Percentiles rank a stretch among this genome's conserved stretches.
phyloP scores from a whole-genome alignment of 2,113 vertebrate genomes.

The Chloropsis cyanopogon region DNA sequence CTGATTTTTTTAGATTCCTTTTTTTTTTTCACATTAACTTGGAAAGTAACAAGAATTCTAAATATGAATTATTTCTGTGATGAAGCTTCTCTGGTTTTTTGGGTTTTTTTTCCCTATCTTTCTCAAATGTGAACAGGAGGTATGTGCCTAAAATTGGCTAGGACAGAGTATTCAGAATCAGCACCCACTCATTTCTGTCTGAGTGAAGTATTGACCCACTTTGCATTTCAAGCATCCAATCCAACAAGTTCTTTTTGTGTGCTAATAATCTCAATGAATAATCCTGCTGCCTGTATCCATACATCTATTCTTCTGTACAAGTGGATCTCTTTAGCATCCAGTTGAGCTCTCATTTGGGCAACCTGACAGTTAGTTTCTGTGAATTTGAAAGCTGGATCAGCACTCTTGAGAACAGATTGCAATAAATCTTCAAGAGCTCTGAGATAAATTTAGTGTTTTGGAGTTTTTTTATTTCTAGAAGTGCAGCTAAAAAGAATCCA shows the following conservation, averaged over 20 bases:
- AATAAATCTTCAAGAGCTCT: conserved; percentile 3
- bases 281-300: neutral
- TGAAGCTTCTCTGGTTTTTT: neutral
- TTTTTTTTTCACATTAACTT: neutral
- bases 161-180: conserved; percentile 44
- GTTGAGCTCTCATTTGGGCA: neutral
- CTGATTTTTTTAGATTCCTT: neutral
- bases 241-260: neutral
- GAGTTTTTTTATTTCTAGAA: conserved; percentile 13
- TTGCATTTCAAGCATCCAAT: conserved; percentile 16
- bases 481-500: neutral
- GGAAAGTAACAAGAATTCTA: conserved; percentile 10
- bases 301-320: neutral
- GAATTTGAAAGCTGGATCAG: conserved; percentile 9
- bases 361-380: neutral
- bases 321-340: neutral
- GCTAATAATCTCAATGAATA: conserved; percentile 38
- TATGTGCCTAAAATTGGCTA: conserved; percentile 51
- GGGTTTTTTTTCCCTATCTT: neutral
- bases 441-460: neutral
- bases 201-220: conserved; percentile 60
- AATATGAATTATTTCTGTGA: conserved; percentile 14
- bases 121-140: conserved; percentile 55
- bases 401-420: conserved; percentile 24
- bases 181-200: conserved; percentile 60